Evolutionary conservation across 1,140 invertebrate species (phyloP).

Genomic region (Planococcus citri): DNA sequence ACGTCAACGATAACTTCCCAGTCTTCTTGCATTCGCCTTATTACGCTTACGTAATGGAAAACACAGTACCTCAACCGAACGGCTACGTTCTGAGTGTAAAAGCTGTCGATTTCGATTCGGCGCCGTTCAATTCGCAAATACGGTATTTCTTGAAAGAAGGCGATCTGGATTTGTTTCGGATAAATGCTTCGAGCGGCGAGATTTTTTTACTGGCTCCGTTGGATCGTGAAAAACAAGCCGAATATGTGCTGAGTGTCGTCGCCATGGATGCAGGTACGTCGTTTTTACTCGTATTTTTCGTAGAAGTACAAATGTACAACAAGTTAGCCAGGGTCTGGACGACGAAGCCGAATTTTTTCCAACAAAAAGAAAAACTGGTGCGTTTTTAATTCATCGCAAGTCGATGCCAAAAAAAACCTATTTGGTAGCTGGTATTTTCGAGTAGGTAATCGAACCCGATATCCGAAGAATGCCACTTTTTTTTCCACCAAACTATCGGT

Average conservation of each 20-base stretch:
- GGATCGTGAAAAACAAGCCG: constrained; percentile 67
- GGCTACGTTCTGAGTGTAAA: constrained; percentile 67
- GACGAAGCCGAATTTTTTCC: too few relatives aligned
- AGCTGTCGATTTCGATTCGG: constrained; percentile 81
- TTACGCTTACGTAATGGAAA: constrained; percentile 83
- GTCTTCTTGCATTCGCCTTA: constrained; percentile 84
- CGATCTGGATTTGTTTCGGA: constrained; percentile 71
- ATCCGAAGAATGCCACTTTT: too few relatives aligned
- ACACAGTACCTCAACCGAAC: constrained; percentile 57
- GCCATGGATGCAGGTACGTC: constrained; percentile 84
- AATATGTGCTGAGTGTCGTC: constrained; percentile 70
- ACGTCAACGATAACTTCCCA: constrained; percentile 91
- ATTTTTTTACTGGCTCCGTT: constrained; percentile 65
- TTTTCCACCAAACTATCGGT: too few relatives aligned
- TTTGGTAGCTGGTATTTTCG: too few relatives aligned
- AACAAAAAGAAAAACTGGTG: too few relatives aligned
- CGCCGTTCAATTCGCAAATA: constrained; percentile 75
- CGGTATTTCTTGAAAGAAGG: constrained; percentile 86
- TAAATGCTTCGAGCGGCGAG: constrained; percentile 78
- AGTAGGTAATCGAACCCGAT: too few relatives aligned
- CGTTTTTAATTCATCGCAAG: too few relatives aligned
- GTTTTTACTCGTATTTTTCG: too few relatives aligned
- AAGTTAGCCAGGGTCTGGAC: too few relatives aligned
- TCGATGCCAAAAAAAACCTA: too few relatives aligned
- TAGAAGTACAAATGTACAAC: background rate